These are phyloP conservation scores for Myotis findleyi DNA, from an alignment of 2,797 vertebrate species.

Conservation along the genomic window DNA sequence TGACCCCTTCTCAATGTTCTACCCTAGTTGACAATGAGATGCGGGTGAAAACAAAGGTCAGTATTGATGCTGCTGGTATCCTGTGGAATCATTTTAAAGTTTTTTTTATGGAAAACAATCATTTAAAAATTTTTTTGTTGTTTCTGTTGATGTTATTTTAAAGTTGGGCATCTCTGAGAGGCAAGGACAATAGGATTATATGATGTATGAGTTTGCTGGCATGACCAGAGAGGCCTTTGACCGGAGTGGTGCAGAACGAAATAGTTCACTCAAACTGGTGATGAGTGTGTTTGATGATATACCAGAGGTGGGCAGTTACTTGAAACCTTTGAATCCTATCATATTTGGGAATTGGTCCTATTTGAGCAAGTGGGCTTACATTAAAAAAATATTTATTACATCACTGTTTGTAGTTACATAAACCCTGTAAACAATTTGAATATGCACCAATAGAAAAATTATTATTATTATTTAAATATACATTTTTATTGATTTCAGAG, in stretches of 20 bases:
- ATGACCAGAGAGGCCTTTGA: background rate
- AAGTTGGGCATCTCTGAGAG: background rate
- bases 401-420: background rate
- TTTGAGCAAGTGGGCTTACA: background rate
- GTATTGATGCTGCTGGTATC: conserved; percentile 29
- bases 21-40: background rate
- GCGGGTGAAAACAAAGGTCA: background rate
- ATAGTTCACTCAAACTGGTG: background rate
- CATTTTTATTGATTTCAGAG: too few relatives aligned
- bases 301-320: background rate
- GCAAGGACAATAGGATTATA: background rate
- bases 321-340: background rate
- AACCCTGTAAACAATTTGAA: background rate
- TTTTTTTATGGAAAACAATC: too few relatives aligned
- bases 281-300: conserved; percentile 8
- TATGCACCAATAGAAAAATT: background rate
- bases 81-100: background rate
- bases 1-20: conserved; percentile 31
- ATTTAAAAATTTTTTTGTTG: background rate
- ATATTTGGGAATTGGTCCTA: conserved; percentile 10
- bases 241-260: background rate
- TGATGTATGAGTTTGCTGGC: fast-evolving
- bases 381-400: background rate
- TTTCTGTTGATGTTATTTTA: background rate
- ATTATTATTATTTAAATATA: too few relatives aligned